Conservation (phyloP, 2,888 invertebrate species). For the Boloria selene region DNA sequence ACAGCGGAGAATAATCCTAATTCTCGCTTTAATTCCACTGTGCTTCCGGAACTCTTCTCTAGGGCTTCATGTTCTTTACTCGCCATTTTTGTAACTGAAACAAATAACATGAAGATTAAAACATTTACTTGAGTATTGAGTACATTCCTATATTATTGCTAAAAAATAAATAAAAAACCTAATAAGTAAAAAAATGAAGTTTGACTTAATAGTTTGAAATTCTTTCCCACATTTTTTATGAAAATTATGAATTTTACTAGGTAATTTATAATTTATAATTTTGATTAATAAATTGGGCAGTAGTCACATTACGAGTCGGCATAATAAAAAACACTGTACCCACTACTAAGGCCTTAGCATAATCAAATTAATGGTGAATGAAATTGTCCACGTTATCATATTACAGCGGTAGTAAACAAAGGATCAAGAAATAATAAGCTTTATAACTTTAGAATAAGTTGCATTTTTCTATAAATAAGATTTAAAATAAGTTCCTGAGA, state of each 20-base stretch:
- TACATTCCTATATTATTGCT: too few species aligned
- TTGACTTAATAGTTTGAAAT: too few species aligned
- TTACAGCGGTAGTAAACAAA: constrained; percentile 3
- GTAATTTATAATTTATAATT: too few species aligned
- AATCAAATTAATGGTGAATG: constrained; percentile 49
- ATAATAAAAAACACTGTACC: constrained; percentile 14
- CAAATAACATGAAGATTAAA: constrained; percentile 22
- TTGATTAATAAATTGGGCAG: too few species aligned
- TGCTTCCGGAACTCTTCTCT: constrained; percentile 57
- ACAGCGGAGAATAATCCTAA: constrained; percentile 91
- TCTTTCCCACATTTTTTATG: too few species aligned
- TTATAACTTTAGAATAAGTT: neutral
- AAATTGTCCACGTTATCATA: constrained; percentile 27
- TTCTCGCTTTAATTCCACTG: constrained; percentile 87
- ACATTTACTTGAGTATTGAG: neutral
- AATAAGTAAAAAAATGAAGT: too few species aligned
- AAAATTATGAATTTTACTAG: too few species aligned
- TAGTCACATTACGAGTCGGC: too few species aligned
- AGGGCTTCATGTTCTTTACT: constrained; percentile 49
- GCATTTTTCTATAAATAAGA: constrained; percentile 4
- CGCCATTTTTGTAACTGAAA: constrained; percentile 57
- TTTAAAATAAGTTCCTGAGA: constrained; percentile 27
- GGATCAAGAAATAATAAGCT: neutral
- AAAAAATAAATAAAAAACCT: too few species aligned
- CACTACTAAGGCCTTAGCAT: constrained; percentile 21